Base-by-base conservation (phyloP, 2,888 invertebrate genomes). In the Nyleta sp. region DNA sequence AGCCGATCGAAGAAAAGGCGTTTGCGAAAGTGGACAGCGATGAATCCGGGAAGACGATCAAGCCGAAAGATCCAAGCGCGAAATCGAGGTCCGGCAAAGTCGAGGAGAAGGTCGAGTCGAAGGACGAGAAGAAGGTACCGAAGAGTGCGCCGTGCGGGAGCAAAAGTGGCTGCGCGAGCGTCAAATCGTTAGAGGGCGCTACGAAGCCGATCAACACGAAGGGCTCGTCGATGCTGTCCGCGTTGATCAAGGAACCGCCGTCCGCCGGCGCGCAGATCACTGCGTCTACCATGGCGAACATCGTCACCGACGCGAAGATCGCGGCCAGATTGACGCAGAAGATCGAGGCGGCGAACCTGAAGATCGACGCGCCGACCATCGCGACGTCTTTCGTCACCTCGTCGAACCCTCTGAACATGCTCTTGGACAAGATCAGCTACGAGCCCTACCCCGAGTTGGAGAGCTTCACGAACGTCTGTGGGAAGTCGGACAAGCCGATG, bases 1-100 rank as follows among this genome's bases (percentile, higher is more conserved):
- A 94, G 82, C 94, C 94, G 0, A 72, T 82, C 92, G 93, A 80
- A 93, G 94, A 73, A 0, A 65, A 76, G 17, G 10, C 8, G 92
- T 93, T 0, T 84, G 85, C 67, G 91, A 92, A 59, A 22, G 57
- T 68, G 2, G 50, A 75, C 2, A 18, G 84, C 8, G 83, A 84
- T 24, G 84, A 77, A 22, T 24, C 73, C 0, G 84, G 81, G 7
- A 70, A 60, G 10, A 59, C 20, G 6, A 57, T 20, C 18, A 77
- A 87, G 87, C 18, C 28, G 6, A 65, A 67, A 24, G 76, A 71
- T 35, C 71, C 50, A 42, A 59, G 28, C 31, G 4, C 7, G 10
- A 76, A 71, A 48, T 50, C 48, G 22, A 78, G 68, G 57, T n/a
- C 20, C 8, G 5, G 6, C 1, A 70, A 70, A 22, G 4, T 11